Evolutionary conservation across 2,888 invertebrate species (phyloP).

Genomic region (Clivina fossor): DNA sequence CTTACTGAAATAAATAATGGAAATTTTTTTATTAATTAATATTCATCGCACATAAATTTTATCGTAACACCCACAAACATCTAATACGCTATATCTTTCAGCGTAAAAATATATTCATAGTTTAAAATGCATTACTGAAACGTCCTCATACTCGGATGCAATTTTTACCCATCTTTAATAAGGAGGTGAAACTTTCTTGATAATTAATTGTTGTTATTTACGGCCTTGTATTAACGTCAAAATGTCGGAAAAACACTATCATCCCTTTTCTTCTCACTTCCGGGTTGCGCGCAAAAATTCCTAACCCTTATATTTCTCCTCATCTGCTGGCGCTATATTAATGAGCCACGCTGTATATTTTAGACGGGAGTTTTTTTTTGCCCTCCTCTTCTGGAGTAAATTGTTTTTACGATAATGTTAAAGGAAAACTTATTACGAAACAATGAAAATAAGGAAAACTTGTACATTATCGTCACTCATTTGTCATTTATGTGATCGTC

Average conservation of each 20-base stretch:
- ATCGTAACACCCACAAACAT: no score
- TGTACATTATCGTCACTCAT: conserved; percentile 16
- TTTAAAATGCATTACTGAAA: conserved; percentile 23
- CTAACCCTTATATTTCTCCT: no score
- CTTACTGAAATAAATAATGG: no score
- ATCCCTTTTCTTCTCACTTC: background rate
- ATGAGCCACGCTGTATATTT: conserved; percentile 3
- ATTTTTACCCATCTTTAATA: conserved; percentile 15
- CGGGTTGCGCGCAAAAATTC: background rate
- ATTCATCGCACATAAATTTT: no score
- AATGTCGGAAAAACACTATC: no score
- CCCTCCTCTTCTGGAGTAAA: background rate
- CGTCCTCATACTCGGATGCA: conserved; percentile 25
- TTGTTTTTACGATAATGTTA: background rate
- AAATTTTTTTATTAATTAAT: no score
- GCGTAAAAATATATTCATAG: no score
- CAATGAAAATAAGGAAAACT: conserved; percentile 23
- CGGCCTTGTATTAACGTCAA: conserved; percentile 15
- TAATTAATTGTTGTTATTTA: conserved; percentile 30
- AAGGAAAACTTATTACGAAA: conserved; percentile 16
- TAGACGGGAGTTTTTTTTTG: background rate
- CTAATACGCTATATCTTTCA: no score
- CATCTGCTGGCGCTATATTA: conserved; percentile 9
- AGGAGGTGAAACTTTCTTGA: conserved; percentile 12
- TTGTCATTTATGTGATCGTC: no score